phyloP scores from a whole-genome alignment of 2,888 invertebrate genomes.

The Mesochorus sp. region DNA sequence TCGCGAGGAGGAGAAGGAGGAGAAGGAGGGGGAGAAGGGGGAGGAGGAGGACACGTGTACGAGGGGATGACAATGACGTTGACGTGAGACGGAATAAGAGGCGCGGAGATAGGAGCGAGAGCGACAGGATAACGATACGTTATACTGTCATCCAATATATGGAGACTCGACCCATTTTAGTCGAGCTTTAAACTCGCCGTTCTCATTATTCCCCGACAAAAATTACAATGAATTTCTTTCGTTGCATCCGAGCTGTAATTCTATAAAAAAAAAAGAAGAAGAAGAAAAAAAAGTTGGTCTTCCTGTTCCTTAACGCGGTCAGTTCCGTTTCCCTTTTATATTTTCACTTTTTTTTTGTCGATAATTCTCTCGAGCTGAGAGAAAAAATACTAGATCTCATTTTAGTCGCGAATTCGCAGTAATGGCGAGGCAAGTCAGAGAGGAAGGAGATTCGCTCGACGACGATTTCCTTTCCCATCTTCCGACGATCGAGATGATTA shows the following conservation, averaged over 20 bases:
- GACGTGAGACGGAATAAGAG: not conserved
- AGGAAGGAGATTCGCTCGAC: slow-evolving; percentile 15
- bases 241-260: not conserved
- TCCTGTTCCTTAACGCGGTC: not conserved
- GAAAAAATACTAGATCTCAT: slow-evolving; percentile 18
- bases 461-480: slow-evolving; percentile 17
- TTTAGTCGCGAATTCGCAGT: slow-evolving; percentile 21
- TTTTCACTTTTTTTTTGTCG: not conserved
- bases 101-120: not conserved
- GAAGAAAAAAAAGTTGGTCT: no score
- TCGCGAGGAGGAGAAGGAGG: no score
- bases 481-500: slow-evolving; percentile 41
- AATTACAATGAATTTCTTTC: no score
- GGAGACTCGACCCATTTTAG: not conserved
- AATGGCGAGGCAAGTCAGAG: not conserved
- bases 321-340: not conserved
- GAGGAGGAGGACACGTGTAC: not conserved
- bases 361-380: slow-evolving; percentile 9
- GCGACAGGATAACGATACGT: slow-evolving; percentile 10
- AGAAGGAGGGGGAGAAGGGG: no score
- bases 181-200: no score
- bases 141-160: slow-evolving; percentile 5
- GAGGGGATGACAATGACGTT: slow-evolving; percentile 5
- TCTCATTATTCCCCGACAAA: no score
- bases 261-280: not conserved